Evolutionary conservation across 2,888 invertebrate species (phyloP).

Genomic region (Fragum sueziense): DNA sequence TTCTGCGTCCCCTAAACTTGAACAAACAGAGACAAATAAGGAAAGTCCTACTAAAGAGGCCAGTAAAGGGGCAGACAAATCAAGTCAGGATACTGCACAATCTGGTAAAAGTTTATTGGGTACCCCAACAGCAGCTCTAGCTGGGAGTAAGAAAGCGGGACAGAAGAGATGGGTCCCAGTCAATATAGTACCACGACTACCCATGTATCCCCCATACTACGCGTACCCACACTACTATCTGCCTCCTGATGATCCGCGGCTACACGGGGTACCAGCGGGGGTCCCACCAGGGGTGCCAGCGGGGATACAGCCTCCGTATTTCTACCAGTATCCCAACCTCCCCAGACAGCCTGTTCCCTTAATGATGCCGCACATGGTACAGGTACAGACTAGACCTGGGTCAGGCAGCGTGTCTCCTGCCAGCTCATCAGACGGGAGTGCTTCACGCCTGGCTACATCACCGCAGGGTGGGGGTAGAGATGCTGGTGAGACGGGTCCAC

Average conservation of each 20-base stretch:
- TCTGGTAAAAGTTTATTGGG: background rate
- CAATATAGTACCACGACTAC: conserved; percentile 48
- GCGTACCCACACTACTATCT: conserved; percentile 51
- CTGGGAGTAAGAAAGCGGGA: conserved; percentile 26
- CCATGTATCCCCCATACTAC: conserved; percentile 47
- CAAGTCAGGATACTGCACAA: background rate
- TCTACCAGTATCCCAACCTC: conserved; percentile 48
- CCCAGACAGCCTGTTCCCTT: conserved; percentile 37
- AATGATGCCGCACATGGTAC: conserved; percentile 45
- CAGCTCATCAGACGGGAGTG: conserved; percentile 50
- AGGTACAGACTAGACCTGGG: conserved; percentile 52
- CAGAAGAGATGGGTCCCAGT: conserved; percentile 38
- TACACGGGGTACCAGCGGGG: conserved; percentile 25
- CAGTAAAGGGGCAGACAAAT: background rate
- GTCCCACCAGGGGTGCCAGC: conserved; percentile 24
- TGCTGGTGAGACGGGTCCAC: background rate
- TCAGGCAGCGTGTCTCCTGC: conserved; percentile 58
- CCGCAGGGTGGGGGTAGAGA: conserved; percentile 40
- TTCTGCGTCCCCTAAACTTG: conserved; percentile 36
- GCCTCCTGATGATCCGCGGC: conserved; percentile 52
- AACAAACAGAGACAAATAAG: background rate
- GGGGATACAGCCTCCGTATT: conserved; percentile 50
- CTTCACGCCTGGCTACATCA: conserved; percentile 39
- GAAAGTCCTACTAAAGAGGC: conserved; percentile 13
- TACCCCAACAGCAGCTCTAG: background rate